Base-by-base conservation (phyloP, 2,888 invertebrate genomes). In the Trilocha varians region DNA sequence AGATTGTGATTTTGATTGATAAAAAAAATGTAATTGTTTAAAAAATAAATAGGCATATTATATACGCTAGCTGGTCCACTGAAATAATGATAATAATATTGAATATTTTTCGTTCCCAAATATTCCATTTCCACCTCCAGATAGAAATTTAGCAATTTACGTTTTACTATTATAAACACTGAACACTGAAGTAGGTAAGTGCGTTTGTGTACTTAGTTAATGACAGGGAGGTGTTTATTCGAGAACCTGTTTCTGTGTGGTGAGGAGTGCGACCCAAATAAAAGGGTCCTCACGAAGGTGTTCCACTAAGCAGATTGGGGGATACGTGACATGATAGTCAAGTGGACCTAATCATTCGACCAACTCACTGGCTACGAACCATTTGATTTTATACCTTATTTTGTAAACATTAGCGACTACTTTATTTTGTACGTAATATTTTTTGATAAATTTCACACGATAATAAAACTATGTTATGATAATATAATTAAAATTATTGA, bases 281-380 rank as follows among this genome's bases (percentile, higher is more conserved):
- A 74, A 76, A 72, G 77, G 75, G 71, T 69, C 65, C 59, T 57
- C 59, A 57, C 62, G 67, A 66, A 78, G 76, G 78, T 78, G 79
- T 75, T 74, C 68, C 67, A 59, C 74, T 80, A 79, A 82, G 79
- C 78, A 82, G 80, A 78, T 80, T 78, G 78, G 59, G 47, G 55
- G 51, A 47, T 65, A 77, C 82, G 82, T 82, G 82, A 78, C 73
- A 41, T 44, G 78, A 65, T 50, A 63, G 53, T 59, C 65, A 70
- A 80, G 65, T 62, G 57, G 50, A 35, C 43, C 41, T 49, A 57
- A 52, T 49, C 44, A 48, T 25, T 25, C 45, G 53, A 65, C 67
- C 73, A 78, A 78, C 76, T 72, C 75, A 69, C 63, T 53, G 58
- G 59, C 62, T 62, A 53, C 59, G 58, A 58, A 59, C 53, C 64